Evolutionary conservation across 2,797 vertebrate species (phyloP).

Genomic region (Morelia viridis): DNA sequence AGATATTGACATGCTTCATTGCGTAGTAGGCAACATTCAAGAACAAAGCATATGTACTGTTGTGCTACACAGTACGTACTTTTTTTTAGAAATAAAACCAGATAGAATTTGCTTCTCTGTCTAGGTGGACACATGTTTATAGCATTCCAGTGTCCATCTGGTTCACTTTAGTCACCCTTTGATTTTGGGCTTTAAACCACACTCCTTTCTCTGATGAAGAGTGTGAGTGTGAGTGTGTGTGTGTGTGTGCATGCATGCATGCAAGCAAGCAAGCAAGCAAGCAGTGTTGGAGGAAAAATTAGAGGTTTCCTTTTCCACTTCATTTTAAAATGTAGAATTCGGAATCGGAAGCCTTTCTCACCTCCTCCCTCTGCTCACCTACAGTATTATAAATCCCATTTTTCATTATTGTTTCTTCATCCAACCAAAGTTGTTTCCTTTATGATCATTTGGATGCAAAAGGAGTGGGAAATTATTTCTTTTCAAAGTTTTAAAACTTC

Average conservation of each 20-base stretch:
- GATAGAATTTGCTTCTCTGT: constrained; percentile 12
- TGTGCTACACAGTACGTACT: background rate
- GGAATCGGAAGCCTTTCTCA: background rate
- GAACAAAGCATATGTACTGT: background rate
- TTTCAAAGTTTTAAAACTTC: background rate
- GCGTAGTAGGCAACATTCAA: background rate
- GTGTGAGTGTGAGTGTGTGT: background rate
- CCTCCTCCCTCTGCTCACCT: background rate
- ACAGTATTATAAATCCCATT: background rate
- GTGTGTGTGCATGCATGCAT: background rate
- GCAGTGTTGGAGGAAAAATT: background rate
- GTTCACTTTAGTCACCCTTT: constrained; percentile 26
- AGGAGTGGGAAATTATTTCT: background rate
- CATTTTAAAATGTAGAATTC: constrained; percentile 1
- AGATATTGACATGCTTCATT: background rate
- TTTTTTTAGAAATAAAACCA: constrained; percentile 1
- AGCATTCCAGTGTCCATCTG: constrained; percentile 13
- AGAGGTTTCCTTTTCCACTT: background rate
- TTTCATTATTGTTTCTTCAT: background rate
- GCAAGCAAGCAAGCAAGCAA: background rate
- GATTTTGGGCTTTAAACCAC: constrained; percentile 12
- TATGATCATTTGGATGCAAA: background rate
- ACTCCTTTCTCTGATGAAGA: background rate
- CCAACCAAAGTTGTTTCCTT: background rate
- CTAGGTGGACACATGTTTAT: constrained; percentile 9